Evolutionary conservation across 2,113 vertebrate species (phyloP), one percentile per base, ranked within the genome.

Genomic region (Thamnaconus septentrionalis): DNA sequence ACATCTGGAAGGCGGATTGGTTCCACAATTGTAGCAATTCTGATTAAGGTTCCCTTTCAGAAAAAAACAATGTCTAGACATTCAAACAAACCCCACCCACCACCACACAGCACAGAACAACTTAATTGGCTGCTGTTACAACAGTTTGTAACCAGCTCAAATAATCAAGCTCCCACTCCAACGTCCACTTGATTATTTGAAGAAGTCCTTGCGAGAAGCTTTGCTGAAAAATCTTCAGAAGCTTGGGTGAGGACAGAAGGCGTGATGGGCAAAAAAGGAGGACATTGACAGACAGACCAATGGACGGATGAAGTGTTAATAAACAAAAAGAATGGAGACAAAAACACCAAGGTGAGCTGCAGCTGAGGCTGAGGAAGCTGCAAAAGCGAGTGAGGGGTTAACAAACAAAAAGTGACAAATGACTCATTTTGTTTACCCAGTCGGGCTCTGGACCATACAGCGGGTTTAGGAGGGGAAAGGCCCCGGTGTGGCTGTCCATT

Each of bases 401-500:
- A 85, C 65, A 66, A 64, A 81, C 77, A 78, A 55, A 81, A 4
- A 79, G 51, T 58, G 46, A 78, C 59, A 63, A 65, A 78, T 75
- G 44, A 69, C 61, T 81, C 54, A 49, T 74, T 82, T 48, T 6
- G 31, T 62, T 87, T 92, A 91, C 90, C 91, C 75, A 82, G 84
- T 81, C 70, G 78, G 53, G 62, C 40, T 83, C 85, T 59, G 82
- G 78, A 76, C 90, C 89, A 88, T 45, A 84, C 45, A 69, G 82
- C 82, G 3, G 71, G 84, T 87, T 83, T 90, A 56, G 88, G 82
- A 0, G 71, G 78, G 73, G 81, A 80, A 52, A 86, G 18, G 75
- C 88, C 88, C 74, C 86, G 89, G 71, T 83, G 90, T 3, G 74
- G 88, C 41, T 89, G 82, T 71, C 90, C 81, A 5, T 90, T 87